Evolutionary conservation across 2,113 vertebrate genomes (phyloP).

Genomic region (Phylloscopus whistleri): DNA sequence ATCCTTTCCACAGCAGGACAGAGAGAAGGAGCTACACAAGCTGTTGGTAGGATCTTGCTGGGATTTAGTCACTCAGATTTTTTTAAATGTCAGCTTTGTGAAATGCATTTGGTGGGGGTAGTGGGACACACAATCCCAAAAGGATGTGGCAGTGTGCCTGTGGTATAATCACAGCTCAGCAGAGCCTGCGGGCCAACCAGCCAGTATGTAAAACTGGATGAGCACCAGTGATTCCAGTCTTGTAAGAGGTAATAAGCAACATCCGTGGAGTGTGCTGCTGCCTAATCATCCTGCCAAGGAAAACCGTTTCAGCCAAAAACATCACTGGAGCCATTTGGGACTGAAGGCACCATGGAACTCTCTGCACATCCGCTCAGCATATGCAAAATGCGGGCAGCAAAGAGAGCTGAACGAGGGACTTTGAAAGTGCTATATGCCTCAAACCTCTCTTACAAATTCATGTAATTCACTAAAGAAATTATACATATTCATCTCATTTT

Average conservation of each 20-base stretch:
- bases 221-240: not conserved
- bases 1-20: not conserved
- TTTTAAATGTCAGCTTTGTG: not conserved
- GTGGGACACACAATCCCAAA: not conserved
- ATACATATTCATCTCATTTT: not conserved
- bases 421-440: not conserved
- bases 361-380: not conserved
- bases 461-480: not conserved
- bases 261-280: not conserved
- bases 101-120: not conserved
- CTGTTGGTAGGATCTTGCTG: not conserved
- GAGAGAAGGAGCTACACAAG: not conserved
- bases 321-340: not conserved
- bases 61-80: not conserved
- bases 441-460: constrained; percentile 3
- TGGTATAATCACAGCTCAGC: not conserved
- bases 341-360: not conserved
- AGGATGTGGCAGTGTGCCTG: not conserved
- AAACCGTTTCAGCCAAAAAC: not conserved
- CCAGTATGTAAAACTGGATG: not conserved
- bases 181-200: not conserved
- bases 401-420: not conserved
- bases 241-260: not conserved
- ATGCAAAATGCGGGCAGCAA: not conserved
- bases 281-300: not conserved